Base-by-base conservation (phyloP, 2,888 invertebrate species). In the Palloptera scutellata region DNA sequence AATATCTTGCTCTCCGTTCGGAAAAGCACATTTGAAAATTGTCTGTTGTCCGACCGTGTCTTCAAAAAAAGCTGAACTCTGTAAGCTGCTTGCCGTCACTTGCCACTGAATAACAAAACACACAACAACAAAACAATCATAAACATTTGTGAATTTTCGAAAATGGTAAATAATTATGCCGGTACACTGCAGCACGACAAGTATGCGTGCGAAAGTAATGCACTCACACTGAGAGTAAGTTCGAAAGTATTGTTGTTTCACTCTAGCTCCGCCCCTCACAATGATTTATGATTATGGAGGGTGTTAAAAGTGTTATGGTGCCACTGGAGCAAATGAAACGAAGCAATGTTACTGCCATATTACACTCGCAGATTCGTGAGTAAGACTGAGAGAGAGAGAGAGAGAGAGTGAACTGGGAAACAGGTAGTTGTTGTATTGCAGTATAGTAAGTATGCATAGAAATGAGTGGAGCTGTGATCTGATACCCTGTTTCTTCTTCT, bases 91-190 rank as follows among this genome's bases (percentile, higher is more conserved):
- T 30, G 30, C 30, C 30, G 30, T 30, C 30, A 30, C 30, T 30
- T 30, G 30, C 30, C 30, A 30, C 30, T 30, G 30, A 30, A 30
- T 30, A 30, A 30, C 30, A 30, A 2, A 30, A 30, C 30, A 30
- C 30, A 30, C 30, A 30, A 30, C 30, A 30, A 30, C 30, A 30
- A 30, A 30, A n/a, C n/a, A n/a, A 30, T 30, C 30, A 6, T 30
- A 30, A 30, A 30, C 30, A 30, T 30, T 30, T 30, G 15, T 48
- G 40, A 61, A 68, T 61, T 72, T 82, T 81, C 82, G 81, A 79
- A 81, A 72, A 81, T 70, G 75, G 77, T 79, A 79, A 80, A 79
- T 80, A 80, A 81, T 76, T 74, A 58, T 60, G 63, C 70, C 66
- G 68, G 72, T 59, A 43, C n/a, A 19, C 20, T 12, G 13, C 40